Base-by-base conservation (phyloP, 2,113 vertebrate species). In the Aix galericulata region DNA sequence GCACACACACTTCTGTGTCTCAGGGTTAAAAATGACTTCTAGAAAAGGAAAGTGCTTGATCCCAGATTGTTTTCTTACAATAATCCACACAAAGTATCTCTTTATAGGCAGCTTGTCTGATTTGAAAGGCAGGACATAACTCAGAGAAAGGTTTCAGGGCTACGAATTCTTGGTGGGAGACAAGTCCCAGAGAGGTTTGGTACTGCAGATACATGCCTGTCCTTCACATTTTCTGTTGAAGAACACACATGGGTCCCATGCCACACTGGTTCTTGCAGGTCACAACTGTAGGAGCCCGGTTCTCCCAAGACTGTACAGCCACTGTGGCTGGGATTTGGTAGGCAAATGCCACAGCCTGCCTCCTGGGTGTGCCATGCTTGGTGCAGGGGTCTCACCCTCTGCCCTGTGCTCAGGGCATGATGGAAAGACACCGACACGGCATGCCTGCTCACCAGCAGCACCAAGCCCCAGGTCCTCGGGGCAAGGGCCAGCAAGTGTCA, bases 371-470 rank as follows among this genome's bases (percentile, higher is more conserved):
- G 62, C 68, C 12, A 3, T 13, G 53, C 67, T 14, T 2, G 1
- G 59, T 26, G 32, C 73, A 80, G 42, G 50, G 63, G 32, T 36
- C 44, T 82, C 9, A 1, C 53, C 42, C 5, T 1, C 18, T 0
- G 0, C 50, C 3, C 2, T 50, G 23, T 25, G 22, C 50, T 52
- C 13, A 4, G 50, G 12, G 38, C 46, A 17, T 1, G 53, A 13
- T 5, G 68, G 50, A 38, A 29, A 26, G 55, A 85, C 78, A 52
- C 10, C n/a, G 89, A 74, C 56, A 26, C 56, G 66, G 8, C 55
- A 42, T 5, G 27, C 22, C 55, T 32, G 52, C 21, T 40, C 86
- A 48, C 40, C 5, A 0, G 1, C 1, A 0, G 9, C 29, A 72
- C 52, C 48, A 14, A 56, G 58, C 22, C 67, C 79, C 5, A 0